A percentile compares a stretch with the other conserved stretches of the same genome.
phyloP scores from a whole-genome alignment of 1,140 invertebrate species.

The Dreissena rostriformis region DNA sequence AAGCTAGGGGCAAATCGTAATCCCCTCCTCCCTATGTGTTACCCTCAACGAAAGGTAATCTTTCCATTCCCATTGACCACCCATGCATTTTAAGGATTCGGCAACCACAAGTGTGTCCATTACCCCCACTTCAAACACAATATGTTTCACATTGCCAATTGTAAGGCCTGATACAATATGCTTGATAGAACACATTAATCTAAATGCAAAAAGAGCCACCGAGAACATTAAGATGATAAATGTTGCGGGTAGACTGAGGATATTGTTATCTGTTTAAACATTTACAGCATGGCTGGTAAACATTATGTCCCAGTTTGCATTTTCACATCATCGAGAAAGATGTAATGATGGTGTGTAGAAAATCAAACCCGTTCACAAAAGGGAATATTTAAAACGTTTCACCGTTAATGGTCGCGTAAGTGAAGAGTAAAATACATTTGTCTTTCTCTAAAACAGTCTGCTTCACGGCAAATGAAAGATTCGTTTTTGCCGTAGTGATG shows the following conservation, averaged over 20 bases:
- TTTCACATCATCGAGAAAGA: constrained; percentile 53
- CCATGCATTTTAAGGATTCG: constrained; percentile 40
- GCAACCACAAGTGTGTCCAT: constrained; percentile 29
- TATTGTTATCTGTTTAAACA: constrained; percentile 6
- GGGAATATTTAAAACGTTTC: too few species aligned
- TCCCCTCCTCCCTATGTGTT: too few species aligned
- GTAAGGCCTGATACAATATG: constrained; percentile 31
- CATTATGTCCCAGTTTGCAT: constrained; percentile 35
- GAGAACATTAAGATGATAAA: constrained; percentile 58
- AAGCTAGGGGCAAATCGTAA: too few species aligned
- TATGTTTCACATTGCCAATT: constrained; percentile 56
- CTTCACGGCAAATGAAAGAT: too few species aligned
- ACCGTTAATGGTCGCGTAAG: too few species aligned
- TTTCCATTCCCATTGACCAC: constrained; percentile 55
- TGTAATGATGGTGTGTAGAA: too few species aligned
- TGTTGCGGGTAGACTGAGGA: constrained; percentile 21
- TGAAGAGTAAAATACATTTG: too few species aligned
- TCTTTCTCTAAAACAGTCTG: too few species aligned
- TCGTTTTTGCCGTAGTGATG: too few species aligned
- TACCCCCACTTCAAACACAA: constrained; percentile 48
- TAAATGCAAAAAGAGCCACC: constrained; percentile 23
- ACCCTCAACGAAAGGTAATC: too few species aligned
- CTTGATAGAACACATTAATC: constrained; percentile 54
- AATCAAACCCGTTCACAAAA: too few species aligned
- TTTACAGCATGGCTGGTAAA: constrained; percentile 21